Conservation (phyloP, 2,797 vertebrate species). For the Schizopygopsis malacanthus region DNA sequence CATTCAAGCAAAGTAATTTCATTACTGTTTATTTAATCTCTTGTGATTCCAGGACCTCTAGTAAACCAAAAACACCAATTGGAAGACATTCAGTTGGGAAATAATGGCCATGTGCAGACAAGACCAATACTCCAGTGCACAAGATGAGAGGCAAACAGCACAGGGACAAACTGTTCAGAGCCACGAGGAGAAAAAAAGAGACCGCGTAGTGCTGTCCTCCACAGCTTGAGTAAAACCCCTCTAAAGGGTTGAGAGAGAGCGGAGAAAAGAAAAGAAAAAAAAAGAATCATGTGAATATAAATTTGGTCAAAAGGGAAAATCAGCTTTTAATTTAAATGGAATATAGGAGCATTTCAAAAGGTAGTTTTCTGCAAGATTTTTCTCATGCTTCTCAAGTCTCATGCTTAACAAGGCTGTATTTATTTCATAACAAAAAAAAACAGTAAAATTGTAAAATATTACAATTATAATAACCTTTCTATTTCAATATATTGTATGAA, state of each 20-base stretch:
- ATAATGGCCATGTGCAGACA: conserved; percentile 74
- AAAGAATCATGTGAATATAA: neutral
- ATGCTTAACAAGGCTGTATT: neutral
- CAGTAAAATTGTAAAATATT: neutral
- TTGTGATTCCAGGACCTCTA: conserved; percentile 56
- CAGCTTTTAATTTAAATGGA: neutral
- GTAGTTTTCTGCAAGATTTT: neutral
- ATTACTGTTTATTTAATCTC: neutral
- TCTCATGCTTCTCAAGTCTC: neutral
- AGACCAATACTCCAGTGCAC: conserved; percentile 67
- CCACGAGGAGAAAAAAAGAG: neutral
- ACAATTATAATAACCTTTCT: neutral
- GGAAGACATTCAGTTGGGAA: conserved; percentile 62
- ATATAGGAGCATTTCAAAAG: neutral
- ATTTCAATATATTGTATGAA: neutral
- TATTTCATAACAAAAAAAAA: neutral
- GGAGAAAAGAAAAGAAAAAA: too few relatives aligned
- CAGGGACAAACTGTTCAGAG: conserved; percentile 73
- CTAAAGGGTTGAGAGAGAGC: neutral
- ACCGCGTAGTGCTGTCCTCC: neutral
- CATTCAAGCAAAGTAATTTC: neutral
- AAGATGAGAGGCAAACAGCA: conserved; percentile 70
- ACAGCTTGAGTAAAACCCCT: neutral
- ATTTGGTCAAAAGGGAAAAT: neutral
- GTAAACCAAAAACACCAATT: conserved; percentile 69